Evolutionary conservation across 2,113 vertebrate species (phyloP).

Genomic region (Nannobrachium achirus): DNA sequence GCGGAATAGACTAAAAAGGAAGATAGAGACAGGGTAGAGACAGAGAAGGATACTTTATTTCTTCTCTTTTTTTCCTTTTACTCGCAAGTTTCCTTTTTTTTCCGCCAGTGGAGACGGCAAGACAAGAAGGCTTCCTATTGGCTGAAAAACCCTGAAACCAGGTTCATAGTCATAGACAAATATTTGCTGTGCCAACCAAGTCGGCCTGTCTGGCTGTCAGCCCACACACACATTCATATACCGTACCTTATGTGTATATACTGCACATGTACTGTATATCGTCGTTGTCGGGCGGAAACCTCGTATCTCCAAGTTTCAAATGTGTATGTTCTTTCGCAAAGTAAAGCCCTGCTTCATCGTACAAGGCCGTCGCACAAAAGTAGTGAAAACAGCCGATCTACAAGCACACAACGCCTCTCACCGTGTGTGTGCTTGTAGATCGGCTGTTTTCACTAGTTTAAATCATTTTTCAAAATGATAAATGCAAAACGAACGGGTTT

Average conservation of each 20-base stretch:
- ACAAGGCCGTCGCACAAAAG: too few relatives aligned
- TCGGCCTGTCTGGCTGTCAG: slow-evolving; percentile 36
- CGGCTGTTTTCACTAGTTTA: too few relatives aligned
- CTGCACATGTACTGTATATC: neutral
- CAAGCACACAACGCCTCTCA: too few relatives aligned
- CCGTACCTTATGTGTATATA: slow-evolving; percentile 5
- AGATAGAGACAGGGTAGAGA: neutral
- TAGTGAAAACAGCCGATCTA: too few relatives aligned
- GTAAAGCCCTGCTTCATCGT: too few relatives aligned
- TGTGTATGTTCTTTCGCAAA: too few relatives aligned
- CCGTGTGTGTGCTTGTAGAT: too few relatives aligned
- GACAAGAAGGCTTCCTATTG: slow-evolving; percentile 14
- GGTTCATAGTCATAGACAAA: slow-evolving; percentile 59
- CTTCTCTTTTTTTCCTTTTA: neutral
- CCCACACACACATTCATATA: slow-evolving; percentile 12
- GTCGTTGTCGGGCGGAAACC: too few relatives aligned
- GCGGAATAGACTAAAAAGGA: neutral
- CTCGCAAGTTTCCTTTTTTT: neutral
- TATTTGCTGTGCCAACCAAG: slow-evolving; percentile 57
- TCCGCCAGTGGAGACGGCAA: slow-evolving; percentile 27
- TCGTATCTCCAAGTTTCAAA: too few relatives aligned
- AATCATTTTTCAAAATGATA: too few relatives aligned
- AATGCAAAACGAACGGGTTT: too few relatives aligned
- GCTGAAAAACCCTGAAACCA: slow-evolving; percentile 9
- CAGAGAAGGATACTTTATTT: slow-evolving; percentile 9